Conservation (phyloP, 2,797 vertebrate genomes). For the Anguilla anguilla region DNA sequence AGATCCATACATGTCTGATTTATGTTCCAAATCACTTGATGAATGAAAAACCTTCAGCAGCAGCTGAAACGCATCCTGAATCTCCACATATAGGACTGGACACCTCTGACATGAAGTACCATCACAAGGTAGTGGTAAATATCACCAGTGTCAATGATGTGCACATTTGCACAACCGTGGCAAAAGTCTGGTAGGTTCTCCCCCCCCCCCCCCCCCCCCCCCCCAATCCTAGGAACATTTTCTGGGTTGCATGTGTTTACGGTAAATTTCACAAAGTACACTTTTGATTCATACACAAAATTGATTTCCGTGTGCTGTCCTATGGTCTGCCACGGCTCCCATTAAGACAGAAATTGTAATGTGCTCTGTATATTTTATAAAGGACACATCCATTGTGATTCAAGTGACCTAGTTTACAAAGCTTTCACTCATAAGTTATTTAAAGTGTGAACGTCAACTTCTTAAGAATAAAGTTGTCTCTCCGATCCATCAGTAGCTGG, state of each 20-base stretch:
- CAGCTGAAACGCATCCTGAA: neutral
- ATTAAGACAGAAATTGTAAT: slow-evolving; percentile 9
- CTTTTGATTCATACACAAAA: neutral
- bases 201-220: too few relatives aligned
- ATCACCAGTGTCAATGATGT: neutral
- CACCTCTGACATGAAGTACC: neutral
- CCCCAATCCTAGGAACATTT: neutral
- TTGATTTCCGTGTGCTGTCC: neutral
- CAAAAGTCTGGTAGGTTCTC: neutral
- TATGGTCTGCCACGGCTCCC: neutral
- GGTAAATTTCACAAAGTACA: neutral
- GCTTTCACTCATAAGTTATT: slow-evolving; percentile 65
- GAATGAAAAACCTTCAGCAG: neutral
- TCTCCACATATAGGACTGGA: neutral
- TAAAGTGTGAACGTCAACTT: slow-evolving; percentile 51
- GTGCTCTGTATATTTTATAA: slow-evolving; percentile 67
- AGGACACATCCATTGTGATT: slow-evolving; percentile 58
- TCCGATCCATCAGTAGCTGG: slow-evolving; percentile 17
- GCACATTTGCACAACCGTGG: neutral
- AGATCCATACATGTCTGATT: neutral
- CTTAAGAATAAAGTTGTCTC: slow-evolving; percentile 18
- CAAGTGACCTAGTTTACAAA: slow-evolving; percentile 54
- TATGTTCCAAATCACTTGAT: neutral
- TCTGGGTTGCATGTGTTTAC: neutral
- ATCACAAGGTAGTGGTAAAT: neutral